Evolutionary conservation across 2,888 invertebrate genomes (phyloP).

Genomic region (Colostygia pectinataria): DNA sequence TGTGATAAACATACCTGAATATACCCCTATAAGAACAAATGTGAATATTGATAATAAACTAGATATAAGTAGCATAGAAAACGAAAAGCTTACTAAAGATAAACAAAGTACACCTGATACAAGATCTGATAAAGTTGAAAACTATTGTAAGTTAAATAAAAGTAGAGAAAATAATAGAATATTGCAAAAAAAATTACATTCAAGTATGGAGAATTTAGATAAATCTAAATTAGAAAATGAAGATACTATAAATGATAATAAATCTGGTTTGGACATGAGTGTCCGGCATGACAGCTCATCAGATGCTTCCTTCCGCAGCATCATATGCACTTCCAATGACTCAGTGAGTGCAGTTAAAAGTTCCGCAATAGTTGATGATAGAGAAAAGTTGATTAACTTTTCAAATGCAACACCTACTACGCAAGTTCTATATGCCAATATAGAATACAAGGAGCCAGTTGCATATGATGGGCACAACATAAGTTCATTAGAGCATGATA

Average conservation of each 20-base stretch:
- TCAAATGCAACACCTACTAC: slow-evolving; percentile 33
- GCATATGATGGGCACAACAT: slow-evolving; percentile 36
- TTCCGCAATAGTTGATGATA: slow-evolving; percentile 42
- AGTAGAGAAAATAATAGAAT: slow-evolving; percentile 69
- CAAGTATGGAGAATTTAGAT: slow-evolving; percentile 37
- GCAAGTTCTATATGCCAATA: slow-evolving; percentile 50
- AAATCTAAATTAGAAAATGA: slow-evolving; percentile 34
- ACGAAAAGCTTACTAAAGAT: slow-evolving; percentile 53
- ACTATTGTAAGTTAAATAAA: slow-evolving; percentile 80
- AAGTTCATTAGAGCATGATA: slow-evolving; percentile 35
- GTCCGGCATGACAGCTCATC: slow-evolving; percentile 57
- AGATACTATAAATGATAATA: slow-evolving; percentile 42
- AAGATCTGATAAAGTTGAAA: slow-evolving; percentile 79
- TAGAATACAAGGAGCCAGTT: slow-evolving; percentile 41
- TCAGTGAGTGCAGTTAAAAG: slow-evolving; percentile 46
- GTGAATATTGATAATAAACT: slow-evolving; percentile 64
- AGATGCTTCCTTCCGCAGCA: slow-evolving; percentile 65
- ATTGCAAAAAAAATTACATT: slow-evolving; percentile 45
- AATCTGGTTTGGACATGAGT: slow-evolving; percentile 16
- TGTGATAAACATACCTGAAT: slow-evolving; percentile 74
- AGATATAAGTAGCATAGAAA: slow-evolving; percentile 68
- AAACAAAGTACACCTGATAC: slow-evolving; percentile 54
- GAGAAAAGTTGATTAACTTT: slow-evolving; percentile 31
- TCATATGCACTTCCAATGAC: slow-evolving; percentile 51
- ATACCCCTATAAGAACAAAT: slow-evolving; percentile 68